phyloP scores from a whole-genome alignment of 2,797 vertebrate genomes.

The Gephyroberyx darwinii region DNA sequence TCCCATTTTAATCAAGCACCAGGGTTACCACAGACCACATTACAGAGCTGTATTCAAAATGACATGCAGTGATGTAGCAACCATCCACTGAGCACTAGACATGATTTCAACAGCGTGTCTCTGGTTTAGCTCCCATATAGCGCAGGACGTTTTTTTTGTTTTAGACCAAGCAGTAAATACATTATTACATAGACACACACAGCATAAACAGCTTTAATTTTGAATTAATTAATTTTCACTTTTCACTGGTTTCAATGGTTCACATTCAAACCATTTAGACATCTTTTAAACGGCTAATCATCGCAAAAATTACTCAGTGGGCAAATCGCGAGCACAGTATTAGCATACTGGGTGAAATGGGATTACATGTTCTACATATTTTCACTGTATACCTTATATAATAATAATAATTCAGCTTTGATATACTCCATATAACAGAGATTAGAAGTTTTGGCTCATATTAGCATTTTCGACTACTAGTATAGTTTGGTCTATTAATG shows the following conservation, averaged over 20 bases:
- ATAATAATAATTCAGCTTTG: constrained; percentile 9
- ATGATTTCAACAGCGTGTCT: too few species aligned
- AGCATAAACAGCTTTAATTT: too few species aligned
- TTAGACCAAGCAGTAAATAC: too few species aligned
- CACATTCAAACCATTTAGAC: too few species aligned
- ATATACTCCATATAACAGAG: constrained; percentile 12
- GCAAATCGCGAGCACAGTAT: constrained; percentile 17
- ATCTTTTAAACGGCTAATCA: too few species aligned
- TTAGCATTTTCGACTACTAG: not conserved
- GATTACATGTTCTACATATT: not conserved
- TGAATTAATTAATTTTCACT: too few species aligned
- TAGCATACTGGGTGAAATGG: constrained; percentile 33
- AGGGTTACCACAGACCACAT: constrained; percentile 20
- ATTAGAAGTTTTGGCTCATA: not conserved
- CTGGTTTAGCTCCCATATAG: too few species aligned
- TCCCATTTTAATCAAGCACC: constrained; percentile 48
- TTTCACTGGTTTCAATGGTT: too few species aligned
- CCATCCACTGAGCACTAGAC: too few species aligned
- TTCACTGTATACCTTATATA: constrained; percentile 18
- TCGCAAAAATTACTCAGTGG: too few species aligned
- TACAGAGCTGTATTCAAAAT: constrained; percentile 38
- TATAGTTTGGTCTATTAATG: constrained; percentile 2
- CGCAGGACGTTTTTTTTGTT: too few species aligned
- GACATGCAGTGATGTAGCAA: constrained; percentile 21
- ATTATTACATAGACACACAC: too few species aligned